Base-by-base conservation (phyloP, 2,113 vertebrate genomes). In the Lagopus muta region DNA sequence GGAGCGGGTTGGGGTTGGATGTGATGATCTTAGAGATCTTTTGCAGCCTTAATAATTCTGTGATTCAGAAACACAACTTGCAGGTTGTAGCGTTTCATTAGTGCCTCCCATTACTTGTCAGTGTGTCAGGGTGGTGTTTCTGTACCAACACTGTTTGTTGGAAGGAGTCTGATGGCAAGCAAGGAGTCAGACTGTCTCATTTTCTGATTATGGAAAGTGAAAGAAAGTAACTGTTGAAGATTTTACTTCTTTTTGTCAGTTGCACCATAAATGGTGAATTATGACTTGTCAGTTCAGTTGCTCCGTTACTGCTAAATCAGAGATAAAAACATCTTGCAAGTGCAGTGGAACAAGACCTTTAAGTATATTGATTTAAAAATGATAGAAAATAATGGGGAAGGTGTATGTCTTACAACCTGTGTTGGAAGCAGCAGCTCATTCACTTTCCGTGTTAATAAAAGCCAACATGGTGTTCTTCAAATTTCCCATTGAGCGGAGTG, bases 281-380 rank as follows among this genome's bases (percentile, higher is more conserved):
- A 20, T 7, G 48, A 48, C 36, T 64, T 57, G 7, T 69, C 79
- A 82, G 72, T 78, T 75, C 47, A 75, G 34, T 57, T 21, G 10
- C 28, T 77, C 6, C 32, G 1, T 62, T 85, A 70, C 50, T 82
- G 50, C 52, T 42, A 73, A 38, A 82, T 28, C 54, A 50, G 7
- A 15, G 69, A 71, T 30, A 57, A 14, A 40, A 34, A 55, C 52
- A 28, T 27, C 0, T 0, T 8, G 20, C 22, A 20, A 65, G 19
- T 71, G 42, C 38, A 74, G 0, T 28, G 11, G 28, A 10, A 17
- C 34, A 50, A 70, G 57, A 52, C 11, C 36, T 43, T 71, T 42
- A 89, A 80, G 19, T 66, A 54, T 34, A 28, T 40, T 95, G 90
- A 13, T 19, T 78, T 95, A 78, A 52, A 71, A 88, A 75, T 60